phyloP scores from a whole-genome alignment of 2,888 invertebrate species.

The Dolomedes plantarius region DNA sequence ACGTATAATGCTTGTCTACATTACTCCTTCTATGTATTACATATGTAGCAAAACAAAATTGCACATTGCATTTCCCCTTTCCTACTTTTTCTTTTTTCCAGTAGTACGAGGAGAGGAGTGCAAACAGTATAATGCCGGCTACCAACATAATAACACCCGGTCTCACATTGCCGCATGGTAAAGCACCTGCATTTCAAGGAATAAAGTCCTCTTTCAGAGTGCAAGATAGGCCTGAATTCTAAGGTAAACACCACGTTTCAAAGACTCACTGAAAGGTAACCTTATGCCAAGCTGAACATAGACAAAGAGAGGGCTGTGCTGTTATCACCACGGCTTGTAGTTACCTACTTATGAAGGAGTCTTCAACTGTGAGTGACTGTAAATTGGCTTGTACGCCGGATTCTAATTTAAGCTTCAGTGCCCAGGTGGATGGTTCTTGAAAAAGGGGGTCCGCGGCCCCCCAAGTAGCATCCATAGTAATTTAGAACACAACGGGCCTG shows the following conservation, averaged over 20 bases:
- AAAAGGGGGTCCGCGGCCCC: constrained; percentile 21
- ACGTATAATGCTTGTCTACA: no score
- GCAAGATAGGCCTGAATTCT: neutral
- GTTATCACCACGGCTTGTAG: constrained; percentile 9
- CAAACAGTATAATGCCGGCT: neutral
- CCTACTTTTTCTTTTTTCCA: no score
- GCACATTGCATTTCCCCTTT: no score
- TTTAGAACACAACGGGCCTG: constrained; percentile 10
- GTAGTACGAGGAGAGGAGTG: neutral
- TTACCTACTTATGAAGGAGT: neutral
- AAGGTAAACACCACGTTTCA: constrained; percentile 10
- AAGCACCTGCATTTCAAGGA: neutral
- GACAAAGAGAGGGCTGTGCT: neutral
- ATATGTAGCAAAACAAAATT: no score
- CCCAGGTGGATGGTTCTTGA: constrained; percentile 43
- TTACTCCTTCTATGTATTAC: no score
- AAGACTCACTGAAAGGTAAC: constrained; percentile 34
- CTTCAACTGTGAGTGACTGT: neutral
- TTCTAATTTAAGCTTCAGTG: constrained; percentile 4
- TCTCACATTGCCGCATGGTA: neutral
- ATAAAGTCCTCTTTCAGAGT: neutral
- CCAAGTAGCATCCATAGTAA: constrained; percentile 22
- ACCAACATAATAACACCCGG: neutral
- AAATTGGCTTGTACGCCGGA: constrained; percentile 11
- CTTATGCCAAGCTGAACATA: neutral